These are phyloP conservation scores for Sarotherodon lohbergeri DNA, from an alignment of 2,113 vertebrate species.

Conservation along the genomic window DNA sequence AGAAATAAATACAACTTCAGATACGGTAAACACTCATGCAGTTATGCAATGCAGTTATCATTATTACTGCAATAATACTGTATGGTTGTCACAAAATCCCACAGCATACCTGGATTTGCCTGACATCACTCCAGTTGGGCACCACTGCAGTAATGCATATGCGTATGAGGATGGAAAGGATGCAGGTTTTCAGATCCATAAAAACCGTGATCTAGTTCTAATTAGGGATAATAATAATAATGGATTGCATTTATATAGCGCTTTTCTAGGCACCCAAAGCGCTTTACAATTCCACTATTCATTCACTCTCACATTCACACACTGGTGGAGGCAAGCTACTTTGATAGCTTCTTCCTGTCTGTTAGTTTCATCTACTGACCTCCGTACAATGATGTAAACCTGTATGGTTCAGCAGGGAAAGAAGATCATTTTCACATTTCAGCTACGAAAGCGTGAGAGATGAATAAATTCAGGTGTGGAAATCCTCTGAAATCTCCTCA, in stretches of 20 bases:
- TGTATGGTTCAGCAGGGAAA: background rate
- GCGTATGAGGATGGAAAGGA: background rate
- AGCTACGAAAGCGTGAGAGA: background rate
- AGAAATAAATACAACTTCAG: background rate
- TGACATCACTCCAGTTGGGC: background rate
- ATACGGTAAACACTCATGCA: rapidly evolving
- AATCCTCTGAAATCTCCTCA: background rate
- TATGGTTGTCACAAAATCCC: background rate
- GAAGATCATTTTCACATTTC: background rate
- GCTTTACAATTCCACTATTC: no score
- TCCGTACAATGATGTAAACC: background rate
- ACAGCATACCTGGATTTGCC: background rate
- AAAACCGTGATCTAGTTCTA: background rate
- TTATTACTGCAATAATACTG: background rate
- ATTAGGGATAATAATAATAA: background rate
- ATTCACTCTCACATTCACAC: no score
- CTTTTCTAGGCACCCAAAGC: no score
- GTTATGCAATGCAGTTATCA: background rate
- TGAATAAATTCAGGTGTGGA: background rate
- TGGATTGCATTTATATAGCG: no score
- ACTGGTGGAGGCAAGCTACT: no score
- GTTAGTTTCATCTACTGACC: background rate
- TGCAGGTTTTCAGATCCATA: background rate
- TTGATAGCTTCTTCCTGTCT: background rate
- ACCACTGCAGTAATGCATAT: background rate